phyloP scores from a whole-genome alignment of 2,113 vertebrate species.

The Eulacestoma nigropectus region DNA sequence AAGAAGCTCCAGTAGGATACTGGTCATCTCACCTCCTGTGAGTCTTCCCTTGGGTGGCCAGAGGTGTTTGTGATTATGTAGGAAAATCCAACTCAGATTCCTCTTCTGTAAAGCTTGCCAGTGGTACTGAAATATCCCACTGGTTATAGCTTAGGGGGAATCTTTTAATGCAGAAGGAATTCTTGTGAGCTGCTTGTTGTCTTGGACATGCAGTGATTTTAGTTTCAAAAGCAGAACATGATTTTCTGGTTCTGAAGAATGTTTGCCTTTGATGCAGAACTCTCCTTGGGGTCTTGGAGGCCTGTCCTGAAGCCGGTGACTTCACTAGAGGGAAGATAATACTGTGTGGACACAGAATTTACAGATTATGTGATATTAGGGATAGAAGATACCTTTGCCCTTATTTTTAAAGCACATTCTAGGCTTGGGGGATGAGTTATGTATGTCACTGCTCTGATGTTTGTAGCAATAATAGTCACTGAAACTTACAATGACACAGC shows the following conservation, averaged over 20 bases:
- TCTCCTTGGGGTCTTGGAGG: not conserved
- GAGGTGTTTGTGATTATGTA: not conserved
- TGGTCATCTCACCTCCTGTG: not conserved
- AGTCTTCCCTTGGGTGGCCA: not conserved
- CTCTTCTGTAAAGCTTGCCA: not conserved
- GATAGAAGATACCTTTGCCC: not conserved
- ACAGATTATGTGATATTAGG: not conserved
- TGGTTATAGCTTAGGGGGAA: not conserved
- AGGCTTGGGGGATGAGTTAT: not conserved
- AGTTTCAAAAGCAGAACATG: not conserved
- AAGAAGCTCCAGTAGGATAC: not conserved
- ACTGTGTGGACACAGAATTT: not conserved
- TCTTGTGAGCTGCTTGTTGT: not conserved
- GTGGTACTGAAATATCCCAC: fast-evolving
- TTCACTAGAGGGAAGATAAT: not conserved
- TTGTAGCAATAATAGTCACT: not conserved
- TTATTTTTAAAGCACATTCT: not conserved
- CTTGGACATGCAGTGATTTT: not conserved
- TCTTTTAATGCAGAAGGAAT: not conserved
- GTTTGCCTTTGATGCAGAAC: not conserved
- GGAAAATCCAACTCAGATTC: not conserved
- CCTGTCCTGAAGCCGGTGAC: not conserved
- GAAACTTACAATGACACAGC: not conserved
- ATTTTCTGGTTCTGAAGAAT: not conserved
- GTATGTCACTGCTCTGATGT: not conserved